Percentiles rank a stretch among this genome's conserved stretches.
Evolutionary conservation across 2,797 vertebrate species (phyloP).

Genomic region (Manis pentadactyla): DNA sequence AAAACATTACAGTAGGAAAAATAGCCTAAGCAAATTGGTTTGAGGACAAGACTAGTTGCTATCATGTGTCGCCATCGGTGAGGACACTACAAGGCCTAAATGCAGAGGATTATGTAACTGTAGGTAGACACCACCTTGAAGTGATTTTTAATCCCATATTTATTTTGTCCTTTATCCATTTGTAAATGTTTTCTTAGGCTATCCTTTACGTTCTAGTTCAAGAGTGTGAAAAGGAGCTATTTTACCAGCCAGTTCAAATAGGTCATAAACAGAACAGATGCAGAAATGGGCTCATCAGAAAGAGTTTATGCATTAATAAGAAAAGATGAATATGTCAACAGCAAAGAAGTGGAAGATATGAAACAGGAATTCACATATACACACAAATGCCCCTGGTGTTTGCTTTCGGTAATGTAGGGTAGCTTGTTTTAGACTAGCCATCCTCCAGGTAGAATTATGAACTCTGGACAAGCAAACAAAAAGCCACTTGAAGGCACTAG

Average conservation of each 20-base stretch:
- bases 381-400: not conserved
- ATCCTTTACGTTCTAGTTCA: not conserved
- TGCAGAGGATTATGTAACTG: not conserved
- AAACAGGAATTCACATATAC: not conserved
- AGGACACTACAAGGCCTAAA: not conserved
- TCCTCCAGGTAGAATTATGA: not conserved
- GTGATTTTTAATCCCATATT: not conserved
- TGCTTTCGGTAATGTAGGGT: not conserved
- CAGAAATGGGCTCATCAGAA: not conserved
- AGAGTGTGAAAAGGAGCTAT: not conserved
- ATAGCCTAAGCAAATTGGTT: not conserved
- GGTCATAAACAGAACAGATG: slow-evolving; percentile 8
- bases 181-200: not conserved
- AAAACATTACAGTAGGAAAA: not conserved
- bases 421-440: not conserved
- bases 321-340: not conserved
- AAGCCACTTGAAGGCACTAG: not conserved
- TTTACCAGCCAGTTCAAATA: not conserved
- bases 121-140: not conserved
- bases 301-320: not conserved
- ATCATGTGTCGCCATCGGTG: not conserved
- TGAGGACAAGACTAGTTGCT: not conserved
- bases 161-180: not conserved
- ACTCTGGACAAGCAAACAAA: not conserved
- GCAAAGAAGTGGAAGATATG: not conserved